Evolutionary conservation across 2,113 vertebrate species (phyloP).

Genomic region (Ammodytes marinus): DNA sequence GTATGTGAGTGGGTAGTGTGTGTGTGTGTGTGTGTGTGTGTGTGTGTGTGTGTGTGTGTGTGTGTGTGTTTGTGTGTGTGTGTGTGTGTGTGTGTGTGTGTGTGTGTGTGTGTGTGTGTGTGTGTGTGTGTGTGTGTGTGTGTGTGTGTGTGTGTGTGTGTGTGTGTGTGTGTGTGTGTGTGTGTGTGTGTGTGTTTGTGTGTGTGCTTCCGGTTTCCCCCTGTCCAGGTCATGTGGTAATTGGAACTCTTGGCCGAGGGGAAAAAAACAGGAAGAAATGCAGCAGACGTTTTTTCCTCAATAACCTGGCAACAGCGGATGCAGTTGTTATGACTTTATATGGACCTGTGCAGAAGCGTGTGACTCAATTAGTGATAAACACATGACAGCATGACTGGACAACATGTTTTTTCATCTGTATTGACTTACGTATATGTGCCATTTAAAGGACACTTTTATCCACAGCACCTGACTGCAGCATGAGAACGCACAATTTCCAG

Average conservation of each 20-base stretch:
- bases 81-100: neutral
- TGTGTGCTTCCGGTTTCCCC: constrained; percentile 20
- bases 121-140: neutral
- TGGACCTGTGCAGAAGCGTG: constrained; percentile 26
- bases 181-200: constrained; percentile 7
- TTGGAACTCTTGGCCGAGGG: constrained; percentile 9
- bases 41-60: constrained; percentile 1
- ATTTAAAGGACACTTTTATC: constrained; percentile 3
- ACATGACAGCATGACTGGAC: constrained; percentile 45
- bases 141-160: constrained; percentile 5
- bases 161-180: neutral
- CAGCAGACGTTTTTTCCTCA: constrained; percentile 47
- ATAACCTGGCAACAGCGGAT: constrained; percentile 47
- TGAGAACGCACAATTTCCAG: neutral
- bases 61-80: neutral
- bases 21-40: constrained; percentile 1
- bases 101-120: neutral
- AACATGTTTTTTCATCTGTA: constrained; percentile 4
- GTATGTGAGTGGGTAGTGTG: too few species aligned
- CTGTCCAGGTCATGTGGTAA: constrained; percentile 31
- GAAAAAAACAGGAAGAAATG: constrained; percentile 58
- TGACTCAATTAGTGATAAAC: constrained; percentile 38
- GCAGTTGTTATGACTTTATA: constrained; percentile 45
- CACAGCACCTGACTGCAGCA: constrained; percentile 10
- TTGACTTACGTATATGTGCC: neutral